phyloP scores from a whole-genome alignment of 2,113 vertebrate species.

The Platichthys stellatus region DNA sequence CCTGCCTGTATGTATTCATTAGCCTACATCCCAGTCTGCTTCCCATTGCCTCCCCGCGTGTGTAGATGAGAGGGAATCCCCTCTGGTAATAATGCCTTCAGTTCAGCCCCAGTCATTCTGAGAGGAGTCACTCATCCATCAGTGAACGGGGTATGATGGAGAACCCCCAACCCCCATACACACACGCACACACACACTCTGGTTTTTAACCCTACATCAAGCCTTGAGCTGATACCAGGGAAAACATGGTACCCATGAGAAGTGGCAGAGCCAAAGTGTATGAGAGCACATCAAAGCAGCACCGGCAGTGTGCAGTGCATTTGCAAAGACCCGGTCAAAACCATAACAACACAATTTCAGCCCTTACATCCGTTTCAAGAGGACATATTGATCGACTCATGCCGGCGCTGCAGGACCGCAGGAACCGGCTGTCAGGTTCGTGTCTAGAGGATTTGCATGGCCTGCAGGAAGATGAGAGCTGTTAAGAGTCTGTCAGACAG shows the following conservation, averaged over 20 bases:
- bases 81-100: conserved; percentile 72
- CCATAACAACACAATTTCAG: conserved; percentile 25
- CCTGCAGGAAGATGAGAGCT: conserved; percentile 47
- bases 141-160: conserved; percentile 30
- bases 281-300: conserved; percentile 24
- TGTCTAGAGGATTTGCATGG: conserved; percentile 42
- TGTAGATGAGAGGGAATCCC: conserved; percentile 68
- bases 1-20: conserved; percentile 49
- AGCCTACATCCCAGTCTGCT: conserved; percentile 61
- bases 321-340: conserved; percentile 24
- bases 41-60: conserved; percentile 37
- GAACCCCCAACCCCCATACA: conserved; percentile 15
- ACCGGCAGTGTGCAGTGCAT: conserved; percentile 1
- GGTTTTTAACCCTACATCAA: conserved; percentile 11
- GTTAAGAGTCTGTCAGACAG: conserved; percentile 67
- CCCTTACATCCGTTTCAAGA: background rate
- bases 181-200: background rate
- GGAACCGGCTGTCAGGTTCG: conserved; percentile 43
- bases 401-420: conserved; percentile 20
- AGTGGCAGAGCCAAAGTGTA: conserved; percentile 18
- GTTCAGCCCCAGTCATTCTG: conserved; percentile 51
- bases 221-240: conserved; percentile 3
- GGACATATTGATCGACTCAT: conserved; percentile 36
- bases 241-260: background rate
- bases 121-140: conserved; percentile 68